Evolutionary conservation across 2,113 vertebrate species (phyloP).

Genomic region (Micronycteris hirsuta): DNA sequence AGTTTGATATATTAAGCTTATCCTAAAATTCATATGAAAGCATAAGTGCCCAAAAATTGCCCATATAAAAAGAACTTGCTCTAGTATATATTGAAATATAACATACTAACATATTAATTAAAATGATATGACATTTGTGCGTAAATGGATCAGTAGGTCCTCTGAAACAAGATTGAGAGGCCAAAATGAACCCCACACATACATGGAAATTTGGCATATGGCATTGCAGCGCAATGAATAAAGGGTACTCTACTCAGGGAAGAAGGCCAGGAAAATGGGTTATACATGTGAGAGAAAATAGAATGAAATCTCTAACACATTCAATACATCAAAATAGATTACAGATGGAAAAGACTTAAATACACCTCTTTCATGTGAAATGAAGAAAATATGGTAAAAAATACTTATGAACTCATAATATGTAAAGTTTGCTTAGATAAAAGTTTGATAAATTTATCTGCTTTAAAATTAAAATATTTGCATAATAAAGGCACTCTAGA

Average conservation of each 20-base stretch:
- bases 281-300: not conserved
- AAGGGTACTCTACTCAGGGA: not conserved
- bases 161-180: not conserved
- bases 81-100: not conserved
- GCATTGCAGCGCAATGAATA: not conserved
- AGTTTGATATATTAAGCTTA: not conserved
- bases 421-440: not conserved
- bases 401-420: not conserved
- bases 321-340: slow-evolving; percentile 11
- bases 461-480: not conserved
- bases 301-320: slow-evolving; percentile 1
- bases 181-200: not conserved
- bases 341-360: not conserved
- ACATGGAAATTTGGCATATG: not conserved
- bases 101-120: not conserved
- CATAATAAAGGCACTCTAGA: not conserved
- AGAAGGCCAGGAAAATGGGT: not conserved
- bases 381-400: not conserved
- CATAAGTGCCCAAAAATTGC: not conserved
- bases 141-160: not conserved
- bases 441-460: not conserved
- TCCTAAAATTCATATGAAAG: not conserved
- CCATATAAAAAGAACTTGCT: not conserved
- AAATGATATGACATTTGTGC: not conserved
- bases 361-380: not conserved